Conservation (phyloP, 2,888 invertebrate species). For the Mimachlamys varia region DNA sequence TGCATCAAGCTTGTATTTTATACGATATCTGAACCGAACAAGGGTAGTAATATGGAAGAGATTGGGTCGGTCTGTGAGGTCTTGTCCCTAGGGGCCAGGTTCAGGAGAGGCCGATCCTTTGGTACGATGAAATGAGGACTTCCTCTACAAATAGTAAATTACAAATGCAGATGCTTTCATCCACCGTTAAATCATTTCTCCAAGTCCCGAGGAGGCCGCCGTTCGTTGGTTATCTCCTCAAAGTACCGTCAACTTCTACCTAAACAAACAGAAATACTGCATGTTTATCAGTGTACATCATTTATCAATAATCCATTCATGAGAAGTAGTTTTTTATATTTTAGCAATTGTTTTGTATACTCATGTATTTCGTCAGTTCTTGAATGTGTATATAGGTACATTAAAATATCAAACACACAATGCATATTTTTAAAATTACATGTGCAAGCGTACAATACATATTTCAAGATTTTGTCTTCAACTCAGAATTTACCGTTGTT, state of each 20-base stretch:
- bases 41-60: not conserved
- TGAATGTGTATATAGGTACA: too few relatives aligned
- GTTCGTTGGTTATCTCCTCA: not conserved
- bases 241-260: not conserved
- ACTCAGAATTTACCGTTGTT: not conserved
- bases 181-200: not conserved
- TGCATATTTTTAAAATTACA: not conserved
- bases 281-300: too few relatives aligned
- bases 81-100: not conserved
- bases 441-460: not conserved
- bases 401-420: too few relatives aligned
- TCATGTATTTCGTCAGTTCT: too few relatives aligned
- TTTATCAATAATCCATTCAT: too few relatives aligned
- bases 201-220: not conserved
- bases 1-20: not conserved
- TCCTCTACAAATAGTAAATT: not conserved
- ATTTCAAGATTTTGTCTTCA: not conserved
- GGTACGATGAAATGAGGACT: not conserved
- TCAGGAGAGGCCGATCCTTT: not conserved
- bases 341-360: too few relatives aligned
- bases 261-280: not conserved
- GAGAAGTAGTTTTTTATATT: too few relatives aligned
- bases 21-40: not conserved
- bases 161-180: constrained; percentile 22
- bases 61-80: not conserved